These are phyloP conservation scores for Protosalanx chinensis DNA, from an alignment of 2,797 vertebrate genomes.

Conservation along the genomic window DNA sequence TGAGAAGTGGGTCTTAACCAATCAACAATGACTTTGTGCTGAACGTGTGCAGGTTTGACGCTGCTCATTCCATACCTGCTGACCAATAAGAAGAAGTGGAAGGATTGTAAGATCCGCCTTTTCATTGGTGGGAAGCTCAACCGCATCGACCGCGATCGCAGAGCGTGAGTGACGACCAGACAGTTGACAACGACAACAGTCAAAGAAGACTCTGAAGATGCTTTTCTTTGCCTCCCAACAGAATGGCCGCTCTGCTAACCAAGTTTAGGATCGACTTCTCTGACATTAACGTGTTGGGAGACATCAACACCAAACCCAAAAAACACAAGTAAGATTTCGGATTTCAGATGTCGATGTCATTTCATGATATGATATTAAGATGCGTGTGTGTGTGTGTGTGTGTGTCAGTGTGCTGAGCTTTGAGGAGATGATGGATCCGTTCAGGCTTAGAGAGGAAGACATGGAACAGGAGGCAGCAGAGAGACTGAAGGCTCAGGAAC, in stretches of 20 bases:
- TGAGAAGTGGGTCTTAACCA: too few species aligned
- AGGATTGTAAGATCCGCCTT: constrained; percentile 94
- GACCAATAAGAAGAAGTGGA: constrained; percentile 95
- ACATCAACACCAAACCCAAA: constrained; percentile 87
- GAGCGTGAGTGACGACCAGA: constrained; percentile 74
- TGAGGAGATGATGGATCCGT: constrained; percentile 93
- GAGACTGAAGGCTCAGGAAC: constrained; percentile 90
- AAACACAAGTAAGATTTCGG: constrained; percentile 78
- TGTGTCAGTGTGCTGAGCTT: constrained; percentile 83
- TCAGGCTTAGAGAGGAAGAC: constrained; percentile 92
- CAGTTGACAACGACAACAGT: too few species aligned
- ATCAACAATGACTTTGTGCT: neutral
- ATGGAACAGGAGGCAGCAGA: constrained; percentile 94
- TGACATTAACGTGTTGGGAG: constrained; percentile 93
- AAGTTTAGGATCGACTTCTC: constrained; percentile 98
- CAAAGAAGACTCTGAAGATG: too few species aligned
- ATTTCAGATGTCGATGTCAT: neutral
- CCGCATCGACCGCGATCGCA: constrained; percentile 97
- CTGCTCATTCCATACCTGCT: constrained; percentile 93
- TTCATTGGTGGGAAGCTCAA: constrained; percentile 98
- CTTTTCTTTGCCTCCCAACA: constrained; percentile 48
- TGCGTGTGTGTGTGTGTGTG: neutral
- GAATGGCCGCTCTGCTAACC: constrained; percentile 96
- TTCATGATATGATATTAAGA: neutral
- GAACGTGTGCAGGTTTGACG: constrained; percentile 79